Evolutionary conservation across 2,797 vertebrate species (phyloP).

Genomic region (Oreochromis mossambicus): DNA sequence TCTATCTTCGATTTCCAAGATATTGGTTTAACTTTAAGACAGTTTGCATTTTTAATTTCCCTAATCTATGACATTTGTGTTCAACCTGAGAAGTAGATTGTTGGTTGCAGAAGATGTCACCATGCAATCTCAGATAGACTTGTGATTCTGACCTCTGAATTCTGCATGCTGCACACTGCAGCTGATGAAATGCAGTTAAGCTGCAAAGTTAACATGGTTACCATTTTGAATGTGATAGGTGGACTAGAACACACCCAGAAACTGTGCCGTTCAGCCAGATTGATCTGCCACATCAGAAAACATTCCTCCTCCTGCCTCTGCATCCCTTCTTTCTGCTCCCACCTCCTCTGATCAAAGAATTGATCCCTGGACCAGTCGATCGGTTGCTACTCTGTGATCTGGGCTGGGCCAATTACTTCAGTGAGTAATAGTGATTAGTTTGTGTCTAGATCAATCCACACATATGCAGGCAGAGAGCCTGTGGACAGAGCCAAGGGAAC

Average conservation of each 20-base stretch:
- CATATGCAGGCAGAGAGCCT: constrained; percentile 81
- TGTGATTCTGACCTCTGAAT: neutral
- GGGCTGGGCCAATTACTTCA: constrained; percentile 96
- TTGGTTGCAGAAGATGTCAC: neutral
- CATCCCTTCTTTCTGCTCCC: constrained; percentile 52
- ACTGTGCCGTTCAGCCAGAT: constrained; percentile 30
- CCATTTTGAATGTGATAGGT: constrained; percentile 21
- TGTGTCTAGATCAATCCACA: constrained; percentile 96
- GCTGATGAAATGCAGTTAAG: neutral
- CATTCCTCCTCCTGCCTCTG: constrained; percentile 53
- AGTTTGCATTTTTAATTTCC: neutral
- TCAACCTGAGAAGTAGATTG: neutral
- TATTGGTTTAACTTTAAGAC: neutral
- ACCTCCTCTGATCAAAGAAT: constrained; percentile 90
- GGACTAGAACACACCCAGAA: constrained; percentile 30
- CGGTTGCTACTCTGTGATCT: constrained; percentile 96
- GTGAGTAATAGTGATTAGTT: constrained; percentile 99
- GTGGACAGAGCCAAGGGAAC: constrained; percentile 47
- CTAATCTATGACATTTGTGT: neutral
- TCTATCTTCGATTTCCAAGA: neutral
- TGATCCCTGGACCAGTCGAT: constrained; percentile 87
- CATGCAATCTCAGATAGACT: neutral
- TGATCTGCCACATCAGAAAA: constrained; percentile 62
- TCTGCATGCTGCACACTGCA: neutral
- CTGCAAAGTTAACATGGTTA: neutral